Base-by-base conservation (phyloP, 2,888 invertebrate species). In the Tridacna crocea region DNA sequence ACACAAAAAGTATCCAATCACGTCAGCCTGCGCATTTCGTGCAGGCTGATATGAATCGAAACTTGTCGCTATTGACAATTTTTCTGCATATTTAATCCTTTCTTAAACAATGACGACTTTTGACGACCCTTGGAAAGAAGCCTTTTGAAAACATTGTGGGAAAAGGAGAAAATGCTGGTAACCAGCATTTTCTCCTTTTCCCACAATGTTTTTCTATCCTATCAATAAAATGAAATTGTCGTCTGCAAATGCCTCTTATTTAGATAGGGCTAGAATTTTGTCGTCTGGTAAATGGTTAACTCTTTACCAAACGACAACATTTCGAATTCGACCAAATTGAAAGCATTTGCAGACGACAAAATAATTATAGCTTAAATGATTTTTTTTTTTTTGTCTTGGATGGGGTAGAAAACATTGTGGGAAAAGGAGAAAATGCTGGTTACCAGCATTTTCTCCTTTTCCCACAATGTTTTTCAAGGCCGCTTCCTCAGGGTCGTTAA, bases 151-250 rank as follows among this genome's bases (percentile, higher is more conserved):
- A 60, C n/a, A 60, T 60, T 60, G 60, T 19, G 60, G 60, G n/a
- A 60, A 60, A 60, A 60, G 2, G 60, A n/a, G n/a, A 6, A 60
- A 60, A 22, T 60, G 60, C n/a, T 60, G n/a, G n/a, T 60, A 19
- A 36, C 60, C 10, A 60, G 60, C 60, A 60, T 22, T n/a, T 60
- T 60, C 60, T 60, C 19, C 60, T 60, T 60, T 60, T 60, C n/a
- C n/a, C 60, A 11, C n/a, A 60, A 60, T 19, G 24, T 60, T 60
- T n/a, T 60, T 60, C 60, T 19, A 60, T n/a, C 12, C 60, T 15
- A 22, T 60, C 36, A 36, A 36, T 8, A 36, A 2, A 36, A 4
- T 60, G n/a, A 22, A 0, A 60, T 60, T 60, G 60, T 11, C 12
- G 60, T n/a, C 60, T 60, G 60, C 60, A 60, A 60, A 15, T 24